Conservation (phyloP, 2,888 invertebrate genomes). For the Sarcophaga variegata region DNA sequence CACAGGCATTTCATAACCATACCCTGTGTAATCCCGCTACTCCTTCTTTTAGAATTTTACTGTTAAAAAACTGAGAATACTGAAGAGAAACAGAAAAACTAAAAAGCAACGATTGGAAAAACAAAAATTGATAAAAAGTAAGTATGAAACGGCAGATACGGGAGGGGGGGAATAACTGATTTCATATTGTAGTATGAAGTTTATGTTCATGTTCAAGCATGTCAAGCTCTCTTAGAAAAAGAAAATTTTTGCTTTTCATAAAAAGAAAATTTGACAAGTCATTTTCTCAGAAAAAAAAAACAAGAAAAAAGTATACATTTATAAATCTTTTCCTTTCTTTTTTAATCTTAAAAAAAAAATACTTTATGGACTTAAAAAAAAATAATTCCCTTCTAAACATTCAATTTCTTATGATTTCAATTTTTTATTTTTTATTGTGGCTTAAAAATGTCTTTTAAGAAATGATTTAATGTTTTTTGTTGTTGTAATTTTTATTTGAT, state of each 20-base stretch:
- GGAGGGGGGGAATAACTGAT: background rate
- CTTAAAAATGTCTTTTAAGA: background rate
- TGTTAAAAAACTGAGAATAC: background rate
- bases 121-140: slow-evolving; percentile 43
- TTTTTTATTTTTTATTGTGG: background rate
- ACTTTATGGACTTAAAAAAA: slow-evolving; percentile 19
- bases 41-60: background rate
- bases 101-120: slow-evolving; percentile 25
- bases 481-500: slow-evolving; percentile 34
- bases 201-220: slow-evolving; percentile 59
- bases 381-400: background rate
- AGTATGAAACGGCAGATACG: no score
- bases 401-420: background rate
- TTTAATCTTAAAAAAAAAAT: background rate
- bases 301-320: background rate
- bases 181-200: slow-evolving; percentile 22
- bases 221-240: slow-evolving; percentile 35
- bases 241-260: slow-evolving; percentile 26
- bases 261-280: slow-evolving; percentile 63
- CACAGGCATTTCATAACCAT: slow-evolving; percentile 41
- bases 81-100: slow-evolving; percentile 2
- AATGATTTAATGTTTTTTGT: slow-evolving; percentile 6
- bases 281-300: slow-evolving; percentile 25
- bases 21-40: background rate
- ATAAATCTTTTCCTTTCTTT: background rate